Conservation (phyloP, 2,888 invertebrate species). For the Psylliodes chrysocephalus region DNA sequence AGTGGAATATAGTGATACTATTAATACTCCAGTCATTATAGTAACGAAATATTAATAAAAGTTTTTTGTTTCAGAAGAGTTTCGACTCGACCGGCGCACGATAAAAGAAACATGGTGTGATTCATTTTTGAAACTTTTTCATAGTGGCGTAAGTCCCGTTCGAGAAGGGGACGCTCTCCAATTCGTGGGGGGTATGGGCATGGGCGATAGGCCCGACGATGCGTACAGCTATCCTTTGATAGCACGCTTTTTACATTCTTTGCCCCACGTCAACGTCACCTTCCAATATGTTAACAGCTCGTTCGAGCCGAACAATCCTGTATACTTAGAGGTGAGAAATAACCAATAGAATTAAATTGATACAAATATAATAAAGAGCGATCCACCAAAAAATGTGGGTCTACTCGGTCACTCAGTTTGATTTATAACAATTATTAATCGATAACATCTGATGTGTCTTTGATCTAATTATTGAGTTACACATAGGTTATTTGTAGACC, state of each 20-base stretch:
- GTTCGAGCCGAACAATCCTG: slow-evolving; percentile 88
- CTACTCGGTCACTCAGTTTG: no score
- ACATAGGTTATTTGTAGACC: no score
- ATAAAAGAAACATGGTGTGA: slow-evolving; percentile 21
- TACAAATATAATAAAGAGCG: no score
- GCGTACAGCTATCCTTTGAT: slow-evolving; percentile 85
- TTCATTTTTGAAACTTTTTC: slow-evolving; percentile 38
- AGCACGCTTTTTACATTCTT: slow-evolving; percentile 85
- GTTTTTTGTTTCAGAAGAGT: slow-evolving; percentile 16
- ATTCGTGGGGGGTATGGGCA: slow-evolving; percentile 48
- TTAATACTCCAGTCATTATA: no score
- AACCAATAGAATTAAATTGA: no score
- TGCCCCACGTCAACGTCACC: slow-evolving; percentile 93
- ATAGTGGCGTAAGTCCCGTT: slow-evolving; percentile 25
- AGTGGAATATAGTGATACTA: no score
- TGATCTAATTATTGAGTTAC: no score
- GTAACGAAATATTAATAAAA: not conserved
- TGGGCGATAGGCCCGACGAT: slow-evolving; percentile 70
- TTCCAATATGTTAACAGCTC: slow-evolving; percentile 91
- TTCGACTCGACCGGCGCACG: not conserved
- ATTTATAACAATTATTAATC: no score
- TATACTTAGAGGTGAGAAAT: slow-evolving; percentile 91
- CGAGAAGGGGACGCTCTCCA: slow-evolving; percentile 18
- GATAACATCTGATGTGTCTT: no score
- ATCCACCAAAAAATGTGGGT: no score